These are phyloP conservation scores for Pomatorhinus ruficollis DNA, from an alignment of 2,113 vertebrate genomes.

Conservation along the genomic window DNA sequence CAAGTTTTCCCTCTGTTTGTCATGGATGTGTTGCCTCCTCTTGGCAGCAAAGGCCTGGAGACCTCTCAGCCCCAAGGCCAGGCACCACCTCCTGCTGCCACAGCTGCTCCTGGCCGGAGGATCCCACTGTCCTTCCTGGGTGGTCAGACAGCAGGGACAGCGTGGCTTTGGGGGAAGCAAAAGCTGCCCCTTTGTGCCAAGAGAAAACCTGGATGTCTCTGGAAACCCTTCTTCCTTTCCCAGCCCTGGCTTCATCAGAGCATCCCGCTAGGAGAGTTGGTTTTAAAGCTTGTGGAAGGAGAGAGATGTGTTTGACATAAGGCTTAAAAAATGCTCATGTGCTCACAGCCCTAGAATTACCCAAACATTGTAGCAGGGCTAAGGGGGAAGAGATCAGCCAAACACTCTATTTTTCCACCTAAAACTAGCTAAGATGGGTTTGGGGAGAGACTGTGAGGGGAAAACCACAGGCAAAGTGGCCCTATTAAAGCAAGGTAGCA, in stretches of 20 bases:
- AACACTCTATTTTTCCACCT: background rate
- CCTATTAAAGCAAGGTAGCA: background rate
- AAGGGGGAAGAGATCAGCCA: background rate
- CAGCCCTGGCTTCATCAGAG: background rate
- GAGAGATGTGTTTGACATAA: background rate
- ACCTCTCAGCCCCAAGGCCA: background rate
- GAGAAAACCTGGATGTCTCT: background rate
- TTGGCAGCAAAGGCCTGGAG: background rate
- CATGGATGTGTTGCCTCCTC: background rate
- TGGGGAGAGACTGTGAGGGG: background rate
- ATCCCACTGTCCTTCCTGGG: accelerated
- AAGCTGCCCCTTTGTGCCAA: background rate
- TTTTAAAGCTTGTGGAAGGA: background rate
- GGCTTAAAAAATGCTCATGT: background rate
- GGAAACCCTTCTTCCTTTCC: background rate
- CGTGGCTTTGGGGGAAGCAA: background rate
- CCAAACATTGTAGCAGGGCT: background rate
- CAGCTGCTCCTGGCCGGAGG: accelerated
- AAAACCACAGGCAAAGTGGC: background rate
- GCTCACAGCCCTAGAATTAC: background rate
- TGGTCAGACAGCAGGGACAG: accelerated
- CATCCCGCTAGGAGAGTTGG: background rate
- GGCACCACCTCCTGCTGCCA: background rate
- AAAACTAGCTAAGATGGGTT: background rate
- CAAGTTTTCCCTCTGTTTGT: background rate